A percentile compares a stretch with the other conserved stretches of the same genome.
Evolutionary conservation across 2,888 invertebrate genomes (phyloP).

Genomic region (Nomada goodeniana): DNA sequence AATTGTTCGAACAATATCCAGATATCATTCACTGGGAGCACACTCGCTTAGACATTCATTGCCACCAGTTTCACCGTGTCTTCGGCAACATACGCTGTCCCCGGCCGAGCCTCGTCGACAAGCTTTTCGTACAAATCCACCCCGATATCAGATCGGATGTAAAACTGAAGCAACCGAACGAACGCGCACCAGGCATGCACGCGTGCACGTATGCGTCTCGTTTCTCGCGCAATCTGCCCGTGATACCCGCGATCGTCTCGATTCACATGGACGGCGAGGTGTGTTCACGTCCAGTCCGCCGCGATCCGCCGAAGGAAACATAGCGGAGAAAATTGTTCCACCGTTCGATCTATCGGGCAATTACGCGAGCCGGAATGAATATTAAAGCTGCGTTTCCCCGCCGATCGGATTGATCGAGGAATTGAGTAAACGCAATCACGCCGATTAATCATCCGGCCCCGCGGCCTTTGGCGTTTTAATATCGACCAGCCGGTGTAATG

Average conservation of each 20-base stretch:
- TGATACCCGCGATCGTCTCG: conserved; percentile 20
- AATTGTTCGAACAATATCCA: neutral
- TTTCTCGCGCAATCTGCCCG: neutral
- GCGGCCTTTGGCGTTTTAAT: conserved; percentile 53
- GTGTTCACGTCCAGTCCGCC: neutral
- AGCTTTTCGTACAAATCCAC: conserved; percentile 14
- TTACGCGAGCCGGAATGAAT: conserved; percentile 50
- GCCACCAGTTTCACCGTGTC: conserved; percentile 10
- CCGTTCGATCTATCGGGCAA: conserved; percentile 31
- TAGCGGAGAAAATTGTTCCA: conserved; percentile 4
- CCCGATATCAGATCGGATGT: conserved; percentile 19
- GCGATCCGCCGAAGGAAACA: neutral
- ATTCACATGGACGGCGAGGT: conserved; percentile 19
- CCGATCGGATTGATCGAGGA: conserved; percentile 58
- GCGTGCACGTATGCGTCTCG: too few relatives aligned
- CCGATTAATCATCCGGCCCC: conserved; percentile 59
- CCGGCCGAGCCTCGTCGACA: conserved; percentile 22
- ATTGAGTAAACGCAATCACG: conserved; percentile 63
- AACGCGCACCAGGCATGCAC: neutral
- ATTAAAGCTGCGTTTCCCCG: conserved; percentile 44
- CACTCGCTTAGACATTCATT: conserved; percentile 15
- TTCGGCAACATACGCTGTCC: conserved; percentile 10
- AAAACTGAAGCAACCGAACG: conserved; percentile 11
- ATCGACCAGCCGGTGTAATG: conserved; percentile 52
- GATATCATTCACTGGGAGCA: neutral